Evolutionary conservation across 2,888 invertebrate genomes (phyloP), one percentile per base, ranked within the genome.

Genomic region (Antitype chi): DNA sequence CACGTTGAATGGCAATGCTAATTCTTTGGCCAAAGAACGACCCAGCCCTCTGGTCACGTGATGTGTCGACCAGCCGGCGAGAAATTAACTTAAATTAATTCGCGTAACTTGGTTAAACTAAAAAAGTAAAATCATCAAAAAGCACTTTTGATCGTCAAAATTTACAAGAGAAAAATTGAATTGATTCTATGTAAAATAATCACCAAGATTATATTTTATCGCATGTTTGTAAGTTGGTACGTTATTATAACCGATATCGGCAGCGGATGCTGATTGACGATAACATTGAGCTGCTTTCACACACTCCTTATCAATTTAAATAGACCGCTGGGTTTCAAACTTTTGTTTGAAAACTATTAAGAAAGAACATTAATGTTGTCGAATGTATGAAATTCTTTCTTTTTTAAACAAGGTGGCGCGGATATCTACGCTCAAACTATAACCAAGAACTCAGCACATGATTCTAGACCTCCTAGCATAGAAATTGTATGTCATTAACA

Each of bases 191-290:
- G 47, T 20, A 53, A 77, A 55, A 15, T 57, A 79, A 52, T 79
- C 47, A 75, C 25, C 5, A 60, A 59, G 63, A 82, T 82, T 53
- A 60, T 66, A 76, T 47, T 64, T 59, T 64, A 77, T 82, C 69
- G 8, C n/a, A 32, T 60, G 52, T 63, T 68, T 64, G 28, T 57
- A 77, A 78, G 47, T 73, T 71, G 28, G 52, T 64, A 32, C 69
- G 7, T 57, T 82, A 59, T 82, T 69, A 72, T 49, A 69, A 67
- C 13, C 63, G 59, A 55, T 83, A 74, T 73, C 60, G 59, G 23
- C 57, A 62, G 47, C 84, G 70, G 79, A 80, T 60, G 70, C 79
- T 66, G 70, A 60, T 70, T 84, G 79, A 23, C 79, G 82, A 80
- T 80, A 80, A 84, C 70, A 57, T 68, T 7, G 60, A 76, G n/a